These are phyloP conservation scores for Morone saxatilis DNA, from an alignment of 2,113 vertebrate genomes.

Conservation along the genomic window DNA sequence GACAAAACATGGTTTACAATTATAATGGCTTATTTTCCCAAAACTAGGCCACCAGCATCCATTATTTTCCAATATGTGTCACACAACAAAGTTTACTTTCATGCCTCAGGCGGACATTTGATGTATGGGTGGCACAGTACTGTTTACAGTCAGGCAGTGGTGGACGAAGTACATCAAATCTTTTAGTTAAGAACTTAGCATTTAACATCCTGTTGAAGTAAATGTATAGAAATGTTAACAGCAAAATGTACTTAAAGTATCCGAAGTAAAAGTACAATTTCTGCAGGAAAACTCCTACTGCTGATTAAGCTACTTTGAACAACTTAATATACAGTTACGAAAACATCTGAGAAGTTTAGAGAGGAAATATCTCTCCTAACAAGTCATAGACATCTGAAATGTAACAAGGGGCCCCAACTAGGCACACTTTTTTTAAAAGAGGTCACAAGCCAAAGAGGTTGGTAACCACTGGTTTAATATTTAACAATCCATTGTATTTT, in stretches of 20 bases:
- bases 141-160: neutral
- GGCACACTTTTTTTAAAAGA: neutral
- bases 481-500: neutral
- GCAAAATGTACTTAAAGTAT: too few species aligned
- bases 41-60: constrained; percentile 45
- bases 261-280: too few species aligned
- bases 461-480: neutral
- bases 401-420: too few species aligned
- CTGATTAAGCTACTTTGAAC: too few species aligned
- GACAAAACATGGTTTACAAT: constrained; percentile 46
- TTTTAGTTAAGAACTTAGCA: too few species aligned
- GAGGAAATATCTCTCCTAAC: neutral
- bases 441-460: neutral
- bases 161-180: neutral
- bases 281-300: too few species aligned
- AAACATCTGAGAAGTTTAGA: neutral
- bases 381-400: neutral
- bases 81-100: constrained; percentile 24
- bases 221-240: too few species aligned
- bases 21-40: constrained; percentile 13
- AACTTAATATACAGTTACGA: too few species aligned
- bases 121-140: neutral
- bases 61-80: constrained; percentile 37
- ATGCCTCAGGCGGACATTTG: neutral
- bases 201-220: too few species aligned